Evolutionary conservation across 2,888 invertebrate species (phyloP).

Genomic region (Lepidochrysops patricia): DNA sequence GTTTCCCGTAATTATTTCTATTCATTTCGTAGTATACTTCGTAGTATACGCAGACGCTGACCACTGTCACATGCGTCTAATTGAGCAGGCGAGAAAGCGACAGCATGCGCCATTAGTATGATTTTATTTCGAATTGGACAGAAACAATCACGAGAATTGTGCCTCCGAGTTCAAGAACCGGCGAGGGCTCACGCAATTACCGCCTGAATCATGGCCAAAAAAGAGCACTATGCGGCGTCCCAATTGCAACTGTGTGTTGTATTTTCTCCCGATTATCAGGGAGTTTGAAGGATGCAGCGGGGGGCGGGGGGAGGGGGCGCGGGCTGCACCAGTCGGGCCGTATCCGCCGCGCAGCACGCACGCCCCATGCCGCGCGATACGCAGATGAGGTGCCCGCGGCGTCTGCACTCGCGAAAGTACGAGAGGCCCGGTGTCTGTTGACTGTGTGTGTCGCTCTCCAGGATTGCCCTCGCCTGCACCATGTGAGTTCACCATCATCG

Average conservation of each 20-base stretch:
- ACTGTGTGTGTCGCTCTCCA: constrained; percentile 47
- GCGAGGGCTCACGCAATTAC: constrained; percentile 56
- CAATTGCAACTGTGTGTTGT: constrained; percentile 64
- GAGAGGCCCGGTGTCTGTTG: constrained; percentile 42
- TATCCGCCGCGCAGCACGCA: constrained; percentile 41
- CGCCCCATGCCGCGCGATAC: constrained; percentile 38
- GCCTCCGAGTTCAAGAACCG: constrained; percentile 40
- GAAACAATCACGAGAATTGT: too few relatives aligned
- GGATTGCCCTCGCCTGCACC: constrained; percentile 61
- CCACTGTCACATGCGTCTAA: too few relatives aligned
- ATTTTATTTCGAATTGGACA: constrained; percentile 24
- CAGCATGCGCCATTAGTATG: too few relatives aligned
- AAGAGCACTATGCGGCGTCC: constrained; percentile 59
- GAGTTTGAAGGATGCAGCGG: constrained; percentile 66
- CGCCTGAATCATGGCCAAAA: constrained; percentile 62
- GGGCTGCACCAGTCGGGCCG: constrained; percentile 54
- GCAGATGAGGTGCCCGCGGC: constrained; percentile 60
- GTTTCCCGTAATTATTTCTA: too few relatives aligned
- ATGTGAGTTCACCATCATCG: constrained; percentile 60
- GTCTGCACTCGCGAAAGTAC: constrained; percentile 42
- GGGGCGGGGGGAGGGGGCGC: constrained; percentile 31
- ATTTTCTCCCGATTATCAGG: constrained; percentile 68
- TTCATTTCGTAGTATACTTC: too few relatives aligned
- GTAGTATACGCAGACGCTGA: too few relatives aligned
- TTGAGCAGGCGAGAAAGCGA: too few relatives aligned